Base-by-base conservation (phyloP, 2,888 invertebrate genomes). In the Thyatira batis region DNA sequence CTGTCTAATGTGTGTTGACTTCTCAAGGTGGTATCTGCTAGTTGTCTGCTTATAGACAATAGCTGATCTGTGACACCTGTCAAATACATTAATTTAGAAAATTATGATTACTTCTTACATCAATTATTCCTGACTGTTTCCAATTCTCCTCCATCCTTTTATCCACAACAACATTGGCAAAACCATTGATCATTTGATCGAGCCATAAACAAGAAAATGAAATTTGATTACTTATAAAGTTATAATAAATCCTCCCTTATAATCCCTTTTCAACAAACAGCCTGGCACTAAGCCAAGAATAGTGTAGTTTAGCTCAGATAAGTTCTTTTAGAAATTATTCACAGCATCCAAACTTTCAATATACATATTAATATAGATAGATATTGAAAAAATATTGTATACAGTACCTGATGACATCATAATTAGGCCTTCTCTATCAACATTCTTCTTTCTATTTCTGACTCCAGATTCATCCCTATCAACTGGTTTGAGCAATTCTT, bases 1-100 rank as follows among this genome's bases (percentile, higher is more conserved):
- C 94, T 95, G 58, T 97, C 96, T 58, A 98, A 89, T 0, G 98
- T 97, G 49, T 95, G 94, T 50, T 97, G 97, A 86, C 98, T 98
- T 73, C 95, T 94, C 72, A 97, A 95, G 11, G 97, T 96, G 0
- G 98, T 98, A 68, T 97, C 96, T 0, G 97, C 96, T 66, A 98
- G 91, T 77, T 96, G 96, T 62, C 97, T 93, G 62, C 97, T 97
- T 63, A 98, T 96, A 33, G 96, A 95, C 52, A 97, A 83, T 75
- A 98, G 89, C 78, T 96, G 96, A 69, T 98, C 97, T 0, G 98
- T 98, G 0, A 98, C 95, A 80, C 95, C 95, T 87, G 80, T 39
- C 8, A 17, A 17, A 39, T 39, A 23, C 23, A 23, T 23, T 23
- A 4, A 23, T 23, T 23, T 3, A 23, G 3, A 6, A 23, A 23